Evolutionary conservation across 2,888 invertebrate genomes (phyloP), one percentile per base, ranked within the genome.

Genomic region (Agriopis aurantiaria): DNA sequence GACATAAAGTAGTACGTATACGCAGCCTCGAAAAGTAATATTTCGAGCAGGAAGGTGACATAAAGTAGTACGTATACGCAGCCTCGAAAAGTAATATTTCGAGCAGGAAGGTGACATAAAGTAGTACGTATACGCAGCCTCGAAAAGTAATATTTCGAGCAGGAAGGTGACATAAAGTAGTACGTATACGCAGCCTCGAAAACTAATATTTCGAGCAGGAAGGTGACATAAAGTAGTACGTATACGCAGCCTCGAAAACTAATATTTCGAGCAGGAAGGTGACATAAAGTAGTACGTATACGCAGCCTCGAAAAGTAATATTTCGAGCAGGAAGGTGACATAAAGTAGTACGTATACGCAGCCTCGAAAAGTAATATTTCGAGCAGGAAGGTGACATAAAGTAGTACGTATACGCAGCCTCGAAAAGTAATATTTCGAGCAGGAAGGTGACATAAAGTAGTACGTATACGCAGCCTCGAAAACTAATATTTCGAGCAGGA

Each of bases 151-250:
- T 67, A 71, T 71, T 67, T 67, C 66, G 59, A 57, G 66, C 70
- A 66, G 66, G 70, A 51, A 71, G 66, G 66, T 71, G 66, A 58
- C 70, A 71, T 71, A 71, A 71, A 67, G n/a, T n/a, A n/a, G n/a
- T n/a, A n/a, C n/a, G 69, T 61, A 46, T 61, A 57, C 65, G 41
- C 40, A n/a, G 52, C 3, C 33, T 43, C 41, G n/a, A 40, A 49
- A 59, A 55, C 53, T 60, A 67, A 63, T 67, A 71, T 71, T 67
- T 67, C 66, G 59, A 57, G 66, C 70, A 66, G 66, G 70, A 51
- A 71, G 66, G 66, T 71, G 66, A 58, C 70, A 71, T 71, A 71
- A 71, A 67, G n/a, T n/a, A n/a, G n/a, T n/a, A n/a, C n/a, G 69
- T 61, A 46, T 61, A 57, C 65, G 41, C 40, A n/a, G 52, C 3